Evolutionary conservation across 2,888 invertebrate genomes (phyloP).

Genomic region (Dynastes hyllus): DNA sequence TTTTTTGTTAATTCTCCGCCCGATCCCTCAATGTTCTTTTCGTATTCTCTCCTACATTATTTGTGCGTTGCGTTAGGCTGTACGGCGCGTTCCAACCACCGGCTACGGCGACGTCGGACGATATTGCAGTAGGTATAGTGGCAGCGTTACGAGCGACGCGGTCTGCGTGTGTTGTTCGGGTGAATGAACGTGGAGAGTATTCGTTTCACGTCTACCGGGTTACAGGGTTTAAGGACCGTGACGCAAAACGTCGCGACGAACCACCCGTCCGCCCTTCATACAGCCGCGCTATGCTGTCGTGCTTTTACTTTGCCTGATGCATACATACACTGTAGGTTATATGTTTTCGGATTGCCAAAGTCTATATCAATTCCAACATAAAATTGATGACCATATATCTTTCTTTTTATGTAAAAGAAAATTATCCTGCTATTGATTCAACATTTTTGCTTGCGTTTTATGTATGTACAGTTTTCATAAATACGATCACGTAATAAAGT

Average conservation of each 20-base stretch:
- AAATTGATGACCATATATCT: too few species aligned
- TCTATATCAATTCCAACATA: too few species aligned
- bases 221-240: conserved; percentile 63
- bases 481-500: too few species aligned
- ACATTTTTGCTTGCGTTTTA: too few species aligned
- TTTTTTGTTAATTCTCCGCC: background rate
- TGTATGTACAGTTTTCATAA: too few species aligned
- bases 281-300: too few species aligned
- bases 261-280: conserved; percentile 20
- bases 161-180: conserved; percentile 51
- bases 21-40: background rate
- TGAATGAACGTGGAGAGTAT: conserved; percentile 57
- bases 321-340: too few species aligned
- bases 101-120: background rate
- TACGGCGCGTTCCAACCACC: conserved; percentile 30
- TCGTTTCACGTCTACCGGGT: conserved; percentile 59
- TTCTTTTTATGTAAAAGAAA: too few species aligned
- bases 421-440: too few species aligned
- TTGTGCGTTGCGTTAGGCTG: conserved; percentile 4
- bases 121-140: background rate
- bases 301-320: too few species aligned
- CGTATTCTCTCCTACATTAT: background rate
- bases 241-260: conserved; percentile 59
- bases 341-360: too few species aligned
- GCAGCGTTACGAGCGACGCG: conserved; percentile 11